Evolutionary conservation across 2,888 invertebrate species (phyloP).

Genomic region (Linnaemya tessellans): DNA sequence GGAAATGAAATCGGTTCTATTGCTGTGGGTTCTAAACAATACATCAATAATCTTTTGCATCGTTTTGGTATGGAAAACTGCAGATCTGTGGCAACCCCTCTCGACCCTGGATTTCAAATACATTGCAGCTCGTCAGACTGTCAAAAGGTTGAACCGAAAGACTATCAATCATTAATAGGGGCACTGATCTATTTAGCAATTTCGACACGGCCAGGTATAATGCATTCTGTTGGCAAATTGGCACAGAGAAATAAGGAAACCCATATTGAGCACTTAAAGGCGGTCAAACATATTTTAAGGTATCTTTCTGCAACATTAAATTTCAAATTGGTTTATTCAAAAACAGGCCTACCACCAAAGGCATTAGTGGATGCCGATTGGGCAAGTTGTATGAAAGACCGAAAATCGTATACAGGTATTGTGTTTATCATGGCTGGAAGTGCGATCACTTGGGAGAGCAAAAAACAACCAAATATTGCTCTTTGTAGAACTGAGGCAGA

Average conservation of each 20-base stretch:
- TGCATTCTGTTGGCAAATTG: no score
- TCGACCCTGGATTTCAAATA: conserved; percentile 6
- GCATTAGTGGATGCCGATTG: conserved; percentile 19
- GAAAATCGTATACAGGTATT: conserved; percentile 1
- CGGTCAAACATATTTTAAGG: no score
- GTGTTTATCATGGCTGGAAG: neutral
- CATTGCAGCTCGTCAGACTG: no score
- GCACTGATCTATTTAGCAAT: no score
- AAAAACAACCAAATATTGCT: neutral
- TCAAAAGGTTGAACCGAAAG: no score
- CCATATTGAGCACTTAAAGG: no score
- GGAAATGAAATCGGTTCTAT: neutral
- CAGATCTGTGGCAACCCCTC: neutral
- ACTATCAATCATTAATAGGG: no score
- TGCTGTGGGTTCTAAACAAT: neutral
- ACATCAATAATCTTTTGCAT: neutral
- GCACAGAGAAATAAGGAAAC: no score
- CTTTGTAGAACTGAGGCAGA: neutral
- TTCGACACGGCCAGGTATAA: no score
- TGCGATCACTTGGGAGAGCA: neutral
- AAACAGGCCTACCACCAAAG: neutral
- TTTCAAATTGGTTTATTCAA: no score
- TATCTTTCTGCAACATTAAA: no score
- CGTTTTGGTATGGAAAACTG: neutral
- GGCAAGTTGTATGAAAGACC: conserved; percentile 7